phyloP scores from a whole-genome alignment of 2,888 invertebrate genomes.

The Ichneumoninae sp. region DNA sequence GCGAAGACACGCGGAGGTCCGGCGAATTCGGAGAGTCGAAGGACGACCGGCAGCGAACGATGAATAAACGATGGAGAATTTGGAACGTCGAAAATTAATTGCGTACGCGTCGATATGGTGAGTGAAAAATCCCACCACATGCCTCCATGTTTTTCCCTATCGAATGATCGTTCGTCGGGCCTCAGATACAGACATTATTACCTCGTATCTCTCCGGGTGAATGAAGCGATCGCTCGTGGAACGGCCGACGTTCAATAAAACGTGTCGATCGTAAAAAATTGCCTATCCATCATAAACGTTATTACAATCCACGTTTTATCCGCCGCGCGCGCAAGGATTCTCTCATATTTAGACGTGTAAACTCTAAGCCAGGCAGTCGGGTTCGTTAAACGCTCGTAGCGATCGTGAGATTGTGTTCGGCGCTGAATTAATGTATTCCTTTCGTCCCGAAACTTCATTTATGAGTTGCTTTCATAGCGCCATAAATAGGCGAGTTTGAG shows the following conservation, averaged over 20 bases:
- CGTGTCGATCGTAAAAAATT: constrained; percentile 43
- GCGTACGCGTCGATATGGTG: background rate
- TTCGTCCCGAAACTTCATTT: constrained; percentile 6
- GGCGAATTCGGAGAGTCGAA: background rate
- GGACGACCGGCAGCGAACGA: background rate
- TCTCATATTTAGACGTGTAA: background rate
- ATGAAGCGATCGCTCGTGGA: constrained; percentile 9
- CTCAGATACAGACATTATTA: background rate
- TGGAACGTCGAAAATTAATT: background rate
- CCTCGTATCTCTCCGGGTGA: constrained; percentile 2
- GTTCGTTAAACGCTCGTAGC: background rate
- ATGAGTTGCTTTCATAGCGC: background rate
- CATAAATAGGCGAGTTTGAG: constrained; percentile 10
- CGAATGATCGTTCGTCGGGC: background rate
- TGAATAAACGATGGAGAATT: background rate
- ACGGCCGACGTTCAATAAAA: constrained; percentile 46
- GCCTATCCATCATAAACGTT: constrained; percentile 51
- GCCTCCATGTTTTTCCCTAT: background rate
- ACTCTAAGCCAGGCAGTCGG: background rate
- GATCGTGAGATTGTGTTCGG: background rate
- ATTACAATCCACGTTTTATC: constrained; percentile 49
- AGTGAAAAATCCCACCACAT: background rate
- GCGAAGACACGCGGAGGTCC: background rate
- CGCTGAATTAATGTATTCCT: background rate
- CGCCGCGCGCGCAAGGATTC: constrained; percentile 6